Base-by-base conservation (phyloP, 2,797 vertebrate genomes). In the Bradypodion ventrale region DNA sequence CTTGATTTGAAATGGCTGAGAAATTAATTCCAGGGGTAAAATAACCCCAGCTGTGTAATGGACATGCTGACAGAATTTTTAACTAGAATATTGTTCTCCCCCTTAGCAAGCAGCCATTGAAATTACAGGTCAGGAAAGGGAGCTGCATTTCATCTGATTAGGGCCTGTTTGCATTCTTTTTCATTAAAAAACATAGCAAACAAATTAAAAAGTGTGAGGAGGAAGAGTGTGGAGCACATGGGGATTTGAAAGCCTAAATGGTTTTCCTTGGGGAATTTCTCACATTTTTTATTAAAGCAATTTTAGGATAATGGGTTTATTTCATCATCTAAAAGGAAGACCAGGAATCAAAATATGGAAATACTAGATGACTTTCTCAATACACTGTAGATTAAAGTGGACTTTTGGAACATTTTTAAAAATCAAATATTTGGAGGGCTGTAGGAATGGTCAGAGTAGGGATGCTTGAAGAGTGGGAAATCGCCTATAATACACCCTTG, bases 21-120 rank as follows among this genome's bases (percentile, higher is more conserved):
- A 93, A 90, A 89, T 89, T 83, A 89, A 89, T 89, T 93, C 76
- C 86, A 90, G 90, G 90, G 89, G 56, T 69, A 82, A 68, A 91
- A 85, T 62, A 87, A 85, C 49, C 82, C 52, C 56, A 77, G 80
- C 29, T 91, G 87, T 77, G 83, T 66, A 66, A 92, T 27, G 62
- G 90, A 82, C 2, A 85, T 83, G 86, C 89, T 93, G 94, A 88
- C 84, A 75, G 87, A 81, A 83, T 27, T 86, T 82, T 89, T 88
- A 63, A 85, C 89, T 59, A 27, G 91, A 84, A 70, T 85, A 83
- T 85, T 92, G 85, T 86, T 85, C 76, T 75, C 21, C 78, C 87
- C 82, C 86, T 87, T 81, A 70, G 49, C 0, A 29, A 82, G 69
- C 74, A 0, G 3, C 60, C 81, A 69, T 75, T 75, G 7, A 90